phyloP scores from a whole-genome alignment of 1,140 invertebrate genomes.

The Nixonia krombeini region DNA sequence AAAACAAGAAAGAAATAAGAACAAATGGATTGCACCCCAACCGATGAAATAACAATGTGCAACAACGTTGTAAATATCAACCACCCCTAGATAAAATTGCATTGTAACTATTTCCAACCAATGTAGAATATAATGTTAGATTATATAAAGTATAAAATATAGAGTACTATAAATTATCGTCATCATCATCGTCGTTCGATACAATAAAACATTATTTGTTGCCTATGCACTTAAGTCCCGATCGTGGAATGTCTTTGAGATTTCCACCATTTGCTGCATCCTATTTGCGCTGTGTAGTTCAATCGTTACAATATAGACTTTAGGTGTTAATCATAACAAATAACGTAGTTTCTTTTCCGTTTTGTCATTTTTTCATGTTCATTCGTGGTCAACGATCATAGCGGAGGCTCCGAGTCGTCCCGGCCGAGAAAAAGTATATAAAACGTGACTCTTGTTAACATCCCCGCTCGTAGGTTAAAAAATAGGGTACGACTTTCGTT shows the following conservation, averaged over 20 bases:
- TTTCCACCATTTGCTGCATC: conserved; percentile 65
- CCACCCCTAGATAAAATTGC: conserved; percentile 65
- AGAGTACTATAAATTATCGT: conserved; percentile 64
- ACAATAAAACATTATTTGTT: conserved; percentile 56
- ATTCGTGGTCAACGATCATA: conserved; percentile 62
- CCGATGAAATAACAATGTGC: conserved; percentile 69
- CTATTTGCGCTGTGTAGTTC: conserved; percentile 54
- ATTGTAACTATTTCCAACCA: conserved; percentile 63
- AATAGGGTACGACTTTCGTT: not conserved
- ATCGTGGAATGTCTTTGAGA: conserved; percentile 70
- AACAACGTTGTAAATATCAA: conserved; percentile 64
- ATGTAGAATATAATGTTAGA: conserved; percentile 63
- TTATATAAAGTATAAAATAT: conserved; percentile 71
- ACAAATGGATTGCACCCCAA: conserved; percentile 68
- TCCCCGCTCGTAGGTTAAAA: too few species aligned
- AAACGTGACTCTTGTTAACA: too few species aligned
- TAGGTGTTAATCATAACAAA: conserved; percentile 63
- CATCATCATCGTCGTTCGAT: conserved; percentile 44
- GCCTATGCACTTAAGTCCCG: conserved; percentile 69
- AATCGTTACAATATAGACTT: conserved; percentile 61
- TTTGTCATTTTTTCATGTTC: conserved; percentile 1
- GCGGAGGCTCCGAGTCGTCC: conserved; percentile 50
- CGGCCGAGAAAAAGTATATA: not conserved
- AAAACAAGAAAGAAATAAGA: conserved; percentile 59
- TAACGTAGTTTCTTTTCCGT: conserved; percentile 48